Evolutionary conservation across 2,888 invertebrate genomes (phyloP).

Genomic region (Priocnemis perturbator): DNA sequence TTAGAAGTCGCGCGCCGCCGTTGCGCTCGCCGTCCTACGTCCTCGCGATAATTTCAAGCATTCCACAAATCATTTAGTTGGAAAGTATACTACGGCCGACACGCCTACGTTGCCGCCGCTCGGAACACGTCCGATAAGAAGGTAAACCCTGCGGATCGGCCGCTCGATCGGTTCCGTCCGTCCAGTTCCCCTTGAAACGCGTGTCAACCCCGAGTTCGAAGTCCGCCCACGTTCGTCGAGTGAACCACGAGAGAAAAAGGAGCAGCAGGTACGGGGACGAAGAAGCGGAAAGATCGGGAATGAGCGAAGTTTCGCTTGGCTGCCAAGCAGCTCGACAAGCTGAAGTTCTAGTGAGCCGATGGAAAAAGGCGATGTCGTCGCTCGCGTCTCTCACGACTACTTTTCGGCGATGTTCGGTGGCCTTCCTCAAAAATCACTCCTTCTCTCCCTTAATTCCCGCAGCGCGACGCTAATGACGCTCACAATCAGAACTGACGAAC

Average conservation of each 20-base stretch:
- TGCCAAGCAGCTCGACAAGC: too few relatives aligned
- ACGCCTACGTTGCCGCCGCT: constrained; percentile 40
- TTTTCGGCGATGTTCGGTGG: too few relatives aligned
- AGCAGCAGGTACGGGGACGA: constrained; percentile 16
- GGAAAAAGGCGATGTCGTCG: too few relatives aligned
- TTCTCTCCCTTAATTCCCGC: too few relatives aligned
- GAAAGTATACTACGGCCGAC: constrained; percentile 24
- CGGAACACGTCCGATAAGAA: constrained; percentile 39
- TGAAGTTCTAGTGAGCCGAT: too few relatives aligned
- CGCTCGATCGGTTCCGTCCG: constrained; percentile 40
- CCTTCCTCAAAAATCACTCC: too few relatives aligned
- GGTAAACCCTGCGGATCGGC: constrained; percentile 35
- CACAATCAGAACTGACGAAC: too few relatives aligned
- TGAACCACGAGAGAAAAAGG: constrained; percentile 27
- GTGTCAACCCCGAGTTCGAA: constrained; percentile 53
- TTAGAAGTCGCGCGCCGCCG: too few relatives aligned
- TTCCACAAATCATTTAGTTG: constrained; percentile 57
- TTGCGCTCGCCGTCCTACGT: constrained; percentile 35
- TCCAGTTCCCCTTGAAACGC: constrained; percentile 62
- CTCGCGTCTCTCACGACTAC: too few relatives aligned
- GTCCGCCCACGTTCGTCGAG: constrained; percentile 53
- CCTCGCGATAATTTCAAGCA: constrained; percentile 53
- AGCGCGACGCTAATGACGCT: too few relatives aligned
- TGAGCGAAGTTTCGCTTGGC: too few relatives aligned
- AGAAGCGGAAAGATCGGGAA: too few relatives aligned